Base-by-base conservation (phyloP, 2,113 vertebrate genomes). In the Antechinus stuartii region DNA sequence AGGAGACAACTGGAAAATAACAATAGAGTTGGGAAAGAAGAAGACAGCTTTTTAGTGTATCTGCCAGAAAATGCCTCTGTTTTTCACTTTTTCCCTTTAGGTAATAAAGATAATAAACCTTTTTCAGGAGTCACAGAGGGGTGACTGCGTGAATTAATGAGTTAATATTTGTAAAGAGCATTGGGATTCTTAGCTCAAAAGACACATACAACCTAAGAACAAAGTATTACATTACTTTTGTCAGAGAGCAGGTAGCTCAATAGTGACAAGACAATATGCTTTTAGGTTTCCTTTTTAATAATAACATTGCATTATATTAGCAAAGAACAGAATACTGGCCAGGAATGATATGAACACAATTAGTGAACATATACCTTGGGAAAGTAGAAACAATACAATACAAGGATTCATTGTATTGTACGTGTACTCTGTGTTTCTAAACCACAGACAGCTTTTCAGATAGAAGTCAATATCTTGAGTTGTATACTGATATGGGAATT, bases 131-230 rank as follows among this genome's bases (percentile, higher is more conserved):
- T 26, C 92, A 92, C 54, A 93, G 92, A 97, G 47, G 46, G 92
- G 93, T 96, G 53, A 8, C 90, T 90, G 84, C 52, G 9, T 24
- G 96, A 97, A 92, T 96, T 91, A 96, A 96, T 93, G 90, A 96
- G 55, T 92, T 97, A 96, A 93, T 95, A 96, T 97, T 93, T 96
- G 90, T 96, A 93, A 96, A 96, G 89, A 95, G 30, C 49, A 95
- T 30, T 91, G 76, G 55, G 54, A 91, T 23, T 94, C 25, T 91
- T 96, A 90, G 92, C 94, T 97, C 68, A 42, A 93, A 95, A 96
- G 95, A 23, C 11, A 93, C 68, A 14, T 35, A 16, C 23, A 95
- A 94, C 90, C 54, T 52, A 42, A 93, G 57, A 96, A 91, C 42
- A 35, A 68, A 94, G 52, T 54, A 92, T 93, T 95, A 92, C n/a